Conservation (phyloP, 2,797 vertebrate genomes). For the Rallus crepitans region DNA sequence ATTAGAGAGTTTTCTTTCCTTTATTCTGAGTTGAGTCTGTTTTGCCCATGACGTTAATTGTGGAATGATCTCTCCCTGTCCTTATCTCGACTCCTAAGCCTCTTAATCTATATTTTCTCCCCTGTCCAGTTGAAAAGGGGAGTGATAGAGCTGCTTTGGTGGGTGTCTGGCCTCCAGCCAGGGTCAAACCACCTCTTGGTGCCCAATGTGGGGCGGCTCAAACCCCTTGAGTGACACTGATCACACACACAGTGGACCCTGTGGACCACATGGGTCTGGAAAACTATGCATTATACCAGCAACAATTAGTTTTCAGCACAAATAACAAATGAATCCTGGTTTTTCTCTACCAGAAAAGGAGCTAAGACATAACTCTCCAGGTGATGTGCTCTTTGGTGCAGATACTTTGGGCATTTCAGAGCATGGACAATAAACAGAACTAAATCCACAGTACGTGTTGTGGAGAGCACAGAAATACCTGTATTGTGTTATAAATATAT, state of each 20-base stretch:
- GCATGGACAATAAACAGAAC: background rate
- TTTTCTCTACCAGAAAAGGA: background rate
- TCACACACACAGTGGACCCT: background rate
- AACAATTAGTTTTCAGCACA: background rate
- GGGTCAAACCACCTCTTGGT: too few relatives aligned
- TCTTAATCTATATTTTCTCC: too few relatives aligned
- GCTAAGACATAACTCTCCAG: background rate
- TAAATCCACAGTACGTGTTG: background rate
- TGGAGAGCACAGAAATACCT: background rate
- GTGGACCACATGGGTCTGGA: background rate
- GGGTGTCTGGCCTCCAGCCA: too few relatives aligned
- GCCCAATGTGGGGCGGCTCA: too few relatives aligned
- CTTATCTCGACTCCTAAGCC: too few relatives aligned
- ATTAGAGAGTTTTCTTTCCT: too few relatives aligned
- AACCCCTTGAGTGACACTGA: background rate
- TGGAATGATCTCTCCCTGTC: too few relatives aligned
- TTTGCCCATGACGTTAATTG: too few relatives aligned
- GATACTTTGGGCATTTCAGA: background rate
- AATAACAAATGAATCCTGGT: background rate
- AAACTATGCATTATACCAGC: slow-evolving; percentile 15
- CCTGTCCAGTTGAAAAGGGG: too few relatives aligned
- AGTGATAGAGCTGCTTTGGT: too few relatives aligned
- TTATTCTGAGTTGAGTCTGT: too few relatives aligned
- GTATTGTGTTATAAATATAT: background rate
- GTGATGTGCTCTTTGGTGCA: background rate